Conservation (phyloP, 2,888 invertebrate genomes). For the Prenolepis imparis region DNA sequence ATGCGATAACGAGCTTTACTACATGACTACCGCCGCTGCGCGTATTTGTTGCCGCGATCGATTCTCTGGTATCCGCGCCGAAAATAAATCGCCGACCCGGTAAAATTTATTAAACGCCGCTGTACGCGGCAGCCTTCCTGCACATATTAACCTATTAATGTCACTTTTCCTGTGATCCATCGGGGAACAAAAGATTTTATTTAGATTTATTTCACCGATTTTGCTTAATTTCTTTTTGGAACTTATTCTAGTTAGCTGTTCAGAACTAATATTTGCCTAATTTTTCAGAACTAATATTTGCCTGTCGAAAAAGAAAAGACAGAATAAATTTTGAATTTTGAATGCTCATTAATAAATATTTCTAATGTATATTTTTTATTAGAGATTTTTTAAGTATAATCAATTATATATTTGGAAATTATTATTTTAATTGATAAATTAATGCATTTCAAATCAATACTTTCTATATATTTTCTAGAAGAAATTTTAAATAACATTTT, state of each 20-base stretch:
- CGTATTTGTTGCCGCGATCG: constrained; percentile 72
- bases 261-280: background rate
- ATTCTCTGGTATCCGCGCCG: constrained; percentile 55
- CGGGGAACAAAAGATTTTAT: background rate
- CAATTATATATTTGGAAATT: background rate
- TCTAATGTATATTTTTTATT: background rate
- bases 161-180: constrained; percentile 5
- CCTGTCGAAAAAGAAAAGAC: background rate
- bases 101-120: constrained; percentile 58
- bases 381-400: background rate
- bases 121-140: background rate
- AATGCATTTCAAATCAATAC: background rate
- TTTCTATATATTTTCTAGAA: background rate
- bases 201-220: background rate
- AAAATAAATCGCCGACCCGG: constrained; percentile 66
- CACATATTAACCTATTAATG: constrained; percentile 5
- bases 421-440: background rate
- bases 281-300: background rate
- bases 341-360: background rate
- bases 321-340: background rate
- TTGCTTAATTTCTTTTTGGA: background rate
- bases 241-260: background rate
- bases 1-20: constrained; percentile 80
- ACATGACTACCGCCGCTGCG: constrained; percentile 71
- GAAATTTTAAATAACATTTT: background rate